Evolutionary conservation across 2,888 invertebrate genomes (phyloP), one percentile per base, ranked within the genome.

Genomic region (Eupithecia inturbata): DNA sequence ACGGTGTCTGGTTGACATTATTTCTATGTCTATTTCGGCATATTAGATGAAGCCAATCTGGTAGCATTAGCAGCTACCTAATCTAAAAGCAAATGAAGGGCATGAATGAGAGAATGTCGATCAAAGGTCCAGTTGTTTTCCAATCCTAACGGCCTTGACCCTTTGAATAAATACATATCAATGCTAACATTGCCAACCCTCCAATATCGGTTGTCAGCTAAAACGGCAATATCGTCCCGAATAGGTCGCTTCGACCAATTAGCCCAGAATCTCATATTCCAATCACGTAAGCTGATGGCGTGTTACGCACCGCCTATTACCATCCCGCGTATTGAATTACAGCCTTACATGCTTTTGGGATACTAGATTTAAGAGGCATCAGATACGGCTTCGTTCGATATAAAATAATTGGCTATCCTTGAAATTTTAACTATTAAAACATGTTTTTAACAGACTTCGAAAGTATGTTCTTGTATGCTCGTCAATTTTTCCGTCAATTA

Each of bases 221-320:
- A 80, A 79, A 77, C 68, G 78, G 73, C 80, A 80, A 78, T 80
- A 77, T 75, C 77, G 77, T 70, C 67, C 75, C 67, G 78, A 76
- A 68, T 74, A 70, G 76, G 76, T 66, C 77, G 68, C 80, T 82
- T 84, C 77, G 79, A 80, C 78, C 84, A 87, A 87, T 87, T 87
- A 87, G 82, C 82, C 74, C 73, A 74, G 79, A 80, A 80, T 83
- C 82, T 82, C 82, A 81, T 83, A 88, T 86, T 86, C 89, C 77
- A 81, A 82, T 83, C 90, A 89, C 91, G 90, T 88, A 84, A 81
- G 64, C 83, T 82, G 78, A 82, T 85, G 83, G 83, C 83, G 81
- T 84, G 86, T 85, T 85, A 86, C 84, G 83, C 82, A 82, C 80
- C 63, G 69, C 68, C 70, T 81, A 83, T 83, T 83, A 85, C 83